phyloP scores from a whole-genome alignment of 2,888 invertebrate species.

The Mimumesa dahlbomi region DNA sequence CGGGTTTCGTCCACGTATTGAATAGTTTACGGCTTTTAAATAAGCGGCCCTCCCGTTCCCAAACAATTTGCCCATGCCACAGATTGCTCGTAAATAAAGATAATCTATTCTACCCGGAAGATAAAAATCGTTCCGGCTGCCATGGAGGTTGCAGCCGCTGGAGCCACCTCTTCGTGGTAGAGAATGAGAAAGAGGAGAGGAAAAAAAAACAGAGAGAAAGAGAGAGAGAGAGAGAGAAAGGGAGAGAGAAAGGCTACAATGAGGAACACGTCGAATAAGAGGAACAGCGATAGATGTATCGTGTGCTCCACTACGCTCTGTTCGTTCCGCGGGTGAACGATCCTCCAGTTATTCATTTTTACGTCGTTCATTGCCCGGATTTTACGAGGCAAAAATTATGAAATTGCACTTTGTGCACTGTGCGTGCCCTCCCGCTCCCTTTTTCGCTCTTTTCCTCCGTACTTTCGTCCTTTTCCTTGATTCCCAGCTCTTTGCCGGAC shows the following conservation, averaged over 20 bases:
- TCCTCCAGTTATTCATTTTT: constrained; percentile 79
- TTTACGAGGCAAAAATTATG: constrained; percentile 80
- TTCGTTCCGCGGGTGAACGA: constrained; percentile 75
- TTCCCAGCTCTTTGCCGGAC: no score
- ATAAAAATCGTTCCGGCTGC: constrained; percentile 74
- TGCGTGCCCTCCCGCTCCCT: constrained; percentile 40
- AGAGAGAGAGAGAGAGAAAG: not conserved
- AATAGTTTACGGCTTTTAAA: constrained; percentile 80
- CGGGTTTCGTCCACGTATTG: constrained; percentile 61
- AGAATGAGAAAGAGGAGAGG: constrained; percentile 14
- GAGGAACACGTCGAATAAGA: constrained; percentile 2
- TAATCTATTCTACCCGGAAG: constrained; percentile 80
- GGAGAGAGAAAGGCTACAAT: constrained; percentile 18
- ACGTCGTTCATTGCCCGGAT: constrained; percentile 77
- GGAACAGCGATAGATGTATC: constrained; percentile 24
- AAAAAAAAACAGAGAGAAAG: constrained; percentile 19
- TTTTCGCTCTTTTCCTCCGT: constrained; percentile 30
- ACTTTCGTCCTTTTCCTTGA: no score
- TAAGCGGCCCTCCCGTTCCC: constrained; percentile 76
- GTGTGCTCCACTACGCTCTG: constrained; percentile 49
- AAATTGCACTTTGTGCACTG: constrained; percentile 77
- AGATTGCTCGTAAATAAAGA: constrained; percentile 80
- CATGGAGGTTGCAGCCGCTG: constrained; percentile 36
- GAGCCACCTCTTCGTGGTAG: constrained; percentile 32
- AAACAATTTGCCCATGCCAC: constrained; percentile 78